These are phyloP conservation scores for Drosophila mimetica DNA, from an alignment of 2,888 invertebrate genomes.

Conservation along the genomic window DNA sequence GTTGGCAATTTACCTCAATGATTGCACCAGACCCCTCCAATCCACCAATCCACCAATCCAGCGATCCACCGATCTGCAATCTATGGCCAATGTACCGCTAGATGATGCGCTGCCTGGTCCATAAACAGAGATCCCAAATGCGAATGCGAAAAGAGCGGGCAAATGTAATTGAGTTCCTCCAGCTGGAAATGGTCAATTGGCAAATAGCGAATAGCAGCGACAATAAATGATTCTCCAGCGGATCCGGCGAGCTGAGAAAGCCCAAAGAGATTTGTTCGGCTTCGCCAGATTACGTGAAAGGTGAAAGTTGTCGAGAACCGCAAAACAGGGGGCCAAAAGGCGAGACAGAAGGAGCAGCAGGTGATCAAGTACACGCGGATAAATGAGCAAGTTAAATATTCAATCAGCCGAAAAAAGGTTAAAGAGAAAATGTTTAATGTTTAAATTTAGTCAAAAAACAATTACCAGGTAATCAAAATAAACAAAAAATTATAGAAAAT, in stretches of 20 bases:
- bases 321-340: slow-evolving; percentile 49
- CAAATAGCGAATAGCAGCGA: slow-evolving; percentile 63
- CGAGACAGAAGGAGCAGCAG: slow-evolving; percentile 28
- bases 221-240: slow-evolving; percentile 65
- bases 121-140: slow-evolving; percentile 59
- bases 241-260: slow-evolving; percentile 30
- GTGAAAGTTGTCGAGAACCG: slow-evolving; percentile 83
- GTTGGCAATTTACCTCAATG: slow-evolving; percentile 45
- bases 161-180: slow-evolving; percentile 48
- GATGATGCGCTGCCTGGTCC: slow-evolving; percentile 56
- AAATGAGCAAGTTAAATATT: neutral
- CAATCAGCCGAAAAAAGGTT: too few relatives aligned
- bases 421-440: too few relatives aligned
- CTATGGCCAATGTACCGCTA: slow-evolving; percentile 73
- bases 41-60: too few relatives aligned
- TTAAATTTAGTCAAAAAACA: too few relatives aligned
- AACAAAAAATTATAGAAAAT: too few relatives aligned
- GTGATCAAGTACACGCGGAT: slow-evolving; percentile 15
- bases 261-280: slow-evolving; percentile 38
- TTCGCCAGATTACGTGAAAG: slow-evolving; percentile 83
- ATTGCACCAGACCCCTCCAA: slow-evolving; percentile 6
- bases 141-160: slow-evolving; percentile 27
- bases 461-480: too few relatives aligned
- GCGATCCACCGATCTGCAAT: slow-evolving; percentile 23
- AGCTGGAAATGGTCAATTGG: slow-evolving; percentile 55